Percentiles rank a stretch among this genome's conserved stretches.
Evolutionary conservation across 2,888 invertebrate genomes (phyloP).

Genomic region (Eupsilia transversa): DNA sequence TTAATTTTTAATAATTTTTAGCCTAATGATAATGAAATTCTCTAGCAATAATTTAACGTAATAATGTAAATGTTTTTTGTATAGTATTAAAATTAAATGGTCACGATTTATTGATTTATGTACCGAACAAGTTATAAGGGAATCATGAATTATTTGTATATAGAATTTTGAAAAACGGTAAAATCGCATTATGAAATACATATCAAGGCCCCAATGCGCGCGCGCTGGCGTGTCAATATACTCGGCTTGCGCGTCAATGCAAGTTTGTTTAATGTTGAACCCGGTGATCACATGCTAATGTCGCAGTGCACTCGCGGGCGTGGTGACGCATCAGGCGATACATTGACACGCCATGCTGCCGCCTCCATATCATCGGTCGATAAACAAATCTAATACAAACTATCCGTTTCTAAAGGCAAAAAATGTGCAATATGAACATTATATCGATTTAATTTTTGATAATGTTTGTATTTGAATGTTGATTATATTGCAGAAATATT

Average conservation of each 20-base stretch:
- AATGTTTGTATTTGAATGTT: slow-evolving; percentile 90
- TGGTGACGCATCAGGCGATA: background rate
- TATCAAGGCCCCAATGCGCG: slow-evolving; percentile 78
- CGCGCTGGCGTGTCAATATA: slow-evolving; percentile 73
- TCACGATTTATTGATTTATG: slow-evolving; percentile 81
- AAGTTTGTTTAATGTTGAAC: slow-evolving; percentile 19
- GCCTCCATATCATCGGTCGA: slow-evolving; percentile 76
- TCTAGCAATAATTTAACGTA: slow-evolving; percentile 89
- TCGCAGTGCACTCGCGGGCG: background rate
- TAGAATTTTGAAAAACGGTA: slow-evolving; percentile 75
- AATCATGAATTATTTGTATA: slow-evolving; percentile 81
- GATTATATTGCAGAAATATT: slow-evolving; percentile 90
- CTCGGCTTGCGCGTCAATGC: slow-evolving; percentile 60
- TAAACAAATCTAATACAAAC: slow-evolving; percentile 71
- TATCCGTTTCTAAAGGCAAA: slow-evolving; percentile 72
- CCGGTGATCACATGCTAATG: slow-evolving; percentile 8
- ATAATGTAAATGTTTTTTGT: slow-evolving; percentile 90
- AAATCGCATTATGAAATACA: slow-evolving; percentile 76
- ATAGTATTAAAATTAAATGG: slow-evolving; percentile 84
- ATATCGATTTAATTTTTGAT: slow-evolving; percentile 87
- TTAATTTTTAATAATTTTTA: slow-evolving; percentile 84
- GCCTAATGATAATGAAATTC: slow-evolving; percentile 88
- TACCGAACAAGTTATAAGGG: slow-evolving; percentile 75
- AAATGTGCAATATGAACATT: slow-evolving; percentile 87
- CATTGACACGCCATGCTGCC: slow-evolving; percentile 61